phyloP scores from a whole-genome alignment of 2,888 invertebrate genomes.

The Clostera curtula region DNA sequence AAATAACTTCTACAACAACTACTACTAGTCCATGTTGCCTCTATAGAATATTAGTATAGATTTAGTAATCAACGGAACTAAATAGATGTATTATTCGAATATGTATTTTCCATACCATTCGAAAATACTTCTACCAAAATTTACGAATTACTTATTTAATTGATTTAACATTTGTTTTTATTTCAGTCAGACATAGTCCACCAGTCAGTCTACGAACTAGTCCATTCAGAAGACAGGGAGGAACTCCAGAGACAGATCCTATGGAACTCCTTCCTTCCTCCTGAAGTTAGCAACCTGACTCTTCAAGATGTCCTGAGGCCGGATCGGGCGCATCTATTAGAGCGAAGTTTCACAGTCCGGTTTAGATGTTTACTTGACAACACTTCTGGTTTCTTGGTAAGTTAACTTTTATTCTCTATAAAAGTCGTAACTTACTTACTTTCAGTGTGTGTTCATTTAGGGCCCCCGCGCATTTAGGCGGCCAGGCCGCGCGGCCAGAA shows the following conservation, averaged over 20 bases:
- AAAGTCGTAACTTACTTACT: background rate
- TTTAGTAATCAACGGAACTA: no score
- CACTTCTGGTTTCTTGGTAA: slow-evolving; percentile 98
- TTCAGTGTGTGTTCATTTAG: no score
- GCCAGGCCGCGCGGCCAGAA: no score
- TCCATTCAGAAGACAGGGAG: slow-evolving; percentile 98
- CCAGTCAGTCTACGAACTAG: slow-evolving; percentile 98
- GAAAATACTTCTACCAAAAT: no score
- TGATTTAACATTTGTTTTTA: slow-evolving; percentile 11
- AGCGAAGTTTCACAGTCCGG: slow-evolving; percentile 97
- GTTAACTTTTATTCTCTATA: slow-evolving; percentile 26
- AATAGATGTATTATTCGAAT: no score
- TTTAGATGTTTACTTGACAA: slow-evolving; percentile 99
- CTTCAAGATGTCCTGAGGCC: slow-evolving; percentile 92
- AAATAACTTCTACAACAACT: no score
- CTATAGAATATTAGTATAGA: no score
- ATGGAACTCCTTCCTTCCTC: slow-evolving; percentile 94
- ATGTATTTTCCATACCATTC: no score
- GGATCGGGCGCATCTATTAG: slow-evolving; percentile 91
- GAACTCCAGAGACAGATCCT: slow-evolving; percentile 95
- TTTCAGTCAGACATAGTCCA: slow-evolving; percentile 99
- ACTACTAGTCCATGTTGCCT: no score
- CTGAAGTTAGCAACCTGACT: slow-evolving; percentile 81
- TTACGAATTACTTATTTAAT: no score
- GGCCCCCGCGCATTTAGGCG: no score